Base-by-base conservation (phyloP, 2,797 vertebrate genomes). In the Acrocephalus scirpaceus region DNA sequence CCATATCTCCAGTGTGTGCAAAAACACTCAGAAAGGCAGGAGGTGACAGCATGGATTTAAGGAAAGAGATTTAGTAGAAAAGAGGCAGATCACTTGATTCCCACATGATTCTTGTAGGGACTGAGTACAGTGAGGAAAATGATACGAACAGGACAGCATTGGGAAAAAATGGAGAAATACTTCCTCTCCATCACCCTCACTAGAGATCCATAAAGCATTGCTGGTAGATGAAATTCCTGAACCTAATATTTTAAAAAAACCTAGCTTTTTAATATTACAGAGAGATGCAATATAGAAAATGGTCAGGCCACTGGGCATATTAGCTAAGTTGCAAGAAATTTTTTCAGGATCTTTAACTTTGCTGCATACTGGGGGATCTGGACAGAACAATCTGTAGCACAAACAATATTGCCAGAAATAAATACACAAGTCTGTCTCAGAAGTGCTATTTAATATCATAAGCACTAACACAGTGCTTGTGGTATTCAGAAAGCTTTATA, bases 371-470 rank as follows among this genome's bases (percentile, higher is more conserved):
- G 51, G 12, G 57, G 58, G 62, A 16, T 66, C 66, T 65, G 54
- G 64, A 67, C 21, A 74, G 40, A 93, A 84, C 40, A 72, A 88
- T 62, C 27, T 47, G 56, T 13, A 91, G 77, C 77, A 91, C 56
- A 87, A 89, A 92, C 60, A 76, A 12, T 50, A 81, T 6, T 72
- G 34, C 32, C 86, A 78, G 73, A 81, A 93, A 92, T 47, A 87
- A 91, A 81, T 23, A 75, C 10, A 16, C 44, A 67, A n/a, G 25
- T 27, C 42, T 62, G 25, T 17, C 71, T 85, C 67, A 91, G 72
- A 87, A 73, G 51, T 79, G 56, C 40, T 69, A 58, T 40, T 92
- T 77, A 95, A 64, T 47, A 86, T 47, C 25, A 42, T 30, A 79
- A 90, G 86, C 60, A 82, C 51, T 69, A 87, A 26, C 66, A 66